Evolutionary conservation across 2,888 invertebrate genomes (phyloP).

Genomic region (Carabus problematicus): DNA sequence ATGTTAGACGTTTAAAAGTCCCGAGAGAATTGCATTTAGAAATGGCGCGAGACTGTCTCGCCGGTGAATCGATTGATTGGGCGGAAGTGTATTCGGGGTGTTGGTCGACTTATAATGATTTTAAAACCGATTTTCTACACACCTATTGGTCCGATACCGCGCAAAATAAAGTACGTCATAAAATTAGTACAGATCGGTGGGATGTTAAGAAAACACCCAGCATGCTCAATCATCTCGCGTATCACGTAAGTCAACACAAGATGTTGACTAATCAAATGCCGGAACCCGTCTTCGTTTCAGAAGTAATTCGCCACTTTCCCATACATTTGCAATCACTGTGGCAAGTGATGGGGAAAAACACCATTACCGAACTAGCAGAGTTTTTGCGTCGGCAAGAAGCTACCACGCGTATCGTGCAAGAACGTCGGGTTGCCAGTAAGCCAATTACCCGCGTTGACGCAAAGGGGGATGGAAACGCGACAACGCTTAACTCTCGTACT

Average conservation of each 20-base stretch:
- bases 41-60: background rate
- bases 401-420: constrained; percentile 4
- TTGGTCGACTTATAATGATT: background rate
- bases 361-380: constrained; percentile 11
- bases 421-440: background rate
- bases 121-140: background rate
- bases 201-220: background rate
- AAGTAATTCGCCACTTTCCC: constrained; percentile 26
- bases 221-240: background rate
- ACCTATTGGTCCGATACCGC: background rate
- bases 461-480: too few relatives aligned
- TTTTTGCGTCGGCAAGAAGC: constrained; percentile 18
- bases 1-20: background rate
- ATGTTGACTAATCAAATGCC: constrained; percentile 12
- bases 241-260: background rate
- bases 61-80: constrained; percentile 1
- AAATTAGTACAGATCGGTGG: background rate
- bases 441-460: background rate
- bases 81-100: background rate
- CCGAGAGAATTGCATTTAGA: constrained; percentile 1
- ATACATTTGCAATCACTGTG: constrained; percentile 22
- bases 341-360: background rate
- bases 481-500: background rate
- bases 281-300: constrained; percentile 15
- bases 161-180: background rate